Conservation (phyloP, 2,113 vertebrate genomes). For the Lynx canadensis region DNA sequence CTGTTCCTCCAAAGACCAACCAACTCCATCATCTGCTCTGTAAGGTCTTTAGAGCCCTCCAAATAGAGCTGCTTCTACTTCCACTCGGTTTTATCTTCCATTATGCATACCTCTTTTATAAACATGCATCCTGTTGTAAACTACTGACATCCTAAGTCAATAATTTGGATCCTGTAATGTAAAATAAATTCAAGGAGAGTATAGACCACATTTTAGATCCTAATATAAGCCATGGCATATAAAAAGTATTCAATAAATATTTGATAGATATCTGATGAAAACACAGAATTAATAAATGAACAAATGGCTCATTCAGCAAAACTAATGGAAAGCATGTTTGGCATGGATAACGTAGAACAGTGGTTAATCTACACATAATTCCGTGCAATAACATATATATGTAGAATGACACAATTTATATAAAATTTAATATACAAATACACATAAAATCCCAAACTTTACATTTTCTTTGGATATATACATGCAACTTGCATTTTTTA, state of each 20-base stretch:
- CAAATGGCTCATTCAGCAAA: not conserved
- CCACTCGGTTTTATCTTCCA: not conserved
- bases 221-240: not conserved
- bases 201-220: not conserved
- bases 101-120: not conserved
- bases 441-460: not conserved
- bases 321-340: not conserved
- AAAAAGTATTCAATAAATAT: not conserved
- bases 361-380: not conserved
- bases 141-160: not conserved
- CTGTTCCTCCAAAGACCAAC: not conserved
- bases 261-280: not conserved
- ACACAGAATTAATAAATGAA: not conserved
- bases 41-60: not conserved
- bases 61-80: not conserved
- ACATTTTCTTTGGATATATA: not conserved
- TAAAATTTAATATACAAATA: not conserved
- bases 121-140: not conserved
- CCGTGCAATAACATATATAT: not conserved
- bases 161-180: not conserved
- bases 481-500: not conserved
- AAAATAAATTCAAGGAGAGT: not conserved
- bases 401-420: not conserved
- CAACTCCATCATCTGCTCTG: not conserved
- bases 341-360: not conserved